phyloP scores from a whole-genome alignment of 2,113 vertebrate species.

The rabbit (Oryctolagus cuniculus) region mOryCun1.1 NC_091435.1:71241501-71242000 shows the following conservation, averaged over 20 bases:
- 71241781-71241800: constrained; percentile 67
- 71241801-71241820: neutral
- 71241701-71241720: constrained; percentile 77
- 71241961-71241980: neutral
- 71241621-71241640: constrained; percentile 60
- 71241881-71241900: constrained; percentile 69
- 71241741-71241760: constrained; percentile 68
- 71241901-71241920: neutral
- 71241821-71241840: too few species aligned
- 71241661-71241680: constrained; percentile 68
- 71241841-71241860: neutral
- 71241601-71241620: constrained; percentile 62
- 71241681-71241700: constrained; percentile 68
- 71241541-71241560: neutral
- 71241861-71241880: constrained; percentile 17
- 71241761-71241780: constrained; percentile 61
- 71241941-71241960: neutral
- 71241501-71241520: neutral
- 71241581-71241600: constrained; percentile 60
- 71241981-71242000: neutral
- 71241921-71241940: neutral
- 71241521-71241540: constrained; percentile 43
- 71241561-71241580: constrained; percentile 48
- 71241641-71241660: constrained; percentile 26
- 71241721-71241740: constrained; percentile 73